phyloP scores from a whole-genome alignment of 2,797 vertebrate genomes.

The Sebastes itinus region DNA sequence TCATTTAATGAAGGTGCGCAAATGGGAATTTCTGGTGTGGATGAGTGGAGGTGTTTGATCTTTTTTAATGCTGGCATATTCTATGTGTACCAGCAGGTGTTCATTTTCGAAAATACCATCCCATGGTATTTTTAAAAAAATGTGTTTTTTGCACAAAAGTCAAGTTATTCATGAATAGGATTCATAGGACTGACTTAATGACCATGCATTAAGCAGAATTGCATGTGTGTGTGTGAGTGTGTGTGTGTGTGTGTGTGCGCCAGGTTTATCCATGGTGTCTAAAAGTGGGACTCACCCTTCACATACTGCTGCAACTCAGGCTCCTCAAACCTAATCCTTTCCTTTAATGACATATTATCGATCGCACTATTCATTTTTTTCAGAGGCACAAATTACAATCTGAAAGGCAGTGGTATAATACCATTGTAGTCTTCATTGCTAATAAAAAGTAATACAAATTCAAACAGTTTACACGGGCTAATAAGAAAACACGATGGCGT shows the following conservation, averaged over 20 bases:
- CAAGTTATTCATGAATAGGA: background rate
- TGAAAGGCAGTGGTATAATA: background rate
- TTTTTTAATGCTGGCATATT: slow-evolving; percentile 17
- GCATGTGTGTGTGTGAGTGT: background rate
- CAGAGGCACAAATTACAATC: background rate
- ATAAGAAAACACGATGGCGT: background rate
- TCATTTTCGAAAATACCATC: slow-evolving; percentile 5
- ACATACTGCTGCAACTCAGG: background rate
- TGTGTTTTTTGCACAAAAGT: background rate
- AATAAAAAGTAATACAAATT: slow-evolving; percentile 6
- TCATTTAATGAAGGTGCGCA: slow-evolving; percentile 65
- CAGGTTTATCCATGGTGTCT: background rate
- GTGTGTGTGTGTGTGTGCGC: background rate
- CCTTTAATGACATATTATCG: slow-evolving; percentile 5
- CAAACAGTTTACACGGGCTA: slow-evolving; percentile 1
- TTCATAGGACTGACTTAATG: slow-evolving; percentile 1
- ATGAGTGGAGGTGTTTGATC: slow-evolving; percentile 51
- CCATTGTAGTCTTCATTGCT: background rate
- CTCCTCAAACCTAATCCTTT: slow-evolving; percentile 5
- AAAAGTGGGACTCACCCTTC: slow-evolving; percentile 19
- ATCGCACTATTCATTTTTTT: background rate
- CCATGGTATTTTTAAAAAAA: slow-evolving; percentile 10
- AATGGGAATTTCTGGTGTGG: slow-evolving; percentile 40
- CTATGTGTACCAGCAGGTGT: slow-evolving; percentile 2
- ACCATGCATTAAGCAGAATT: background rate